A percentile compares a stretch with the other conserved stretches of the same genome.
These are phyloP conservation scores for Galerucella nymphaeae DNA, from an alignment of 2,888 invertebrate genomes.

Conservation along the genomic window DNA sequence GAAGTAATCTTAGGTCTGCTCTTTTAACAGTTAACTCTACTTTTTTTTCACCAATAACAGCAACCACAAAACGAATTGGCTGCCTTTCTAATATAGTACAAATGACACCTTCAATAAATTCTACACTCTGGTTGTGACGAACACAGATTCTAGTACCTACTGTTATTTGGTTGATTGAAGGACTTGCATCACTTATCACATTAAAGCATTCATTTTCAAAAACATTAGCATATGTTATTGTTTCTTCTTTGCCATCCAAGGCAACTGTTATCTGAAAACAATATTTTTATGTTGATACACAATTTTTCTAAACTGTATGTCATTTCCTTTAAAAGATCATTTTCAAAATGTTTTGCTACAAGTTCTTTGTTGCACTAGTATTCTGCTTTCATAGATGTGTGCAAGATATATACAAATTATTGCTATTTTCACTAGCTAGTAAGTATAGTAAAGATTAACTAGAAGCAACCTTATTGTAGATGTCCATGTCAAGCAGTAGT, in stretches of 20 bases:
- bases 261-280: slow-evolving; percentile 74
- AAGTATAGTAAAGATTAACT: too few species aligned
- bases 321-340: too few species aligned
- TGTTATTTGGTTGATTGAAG: slow-evolving; percentile 83
- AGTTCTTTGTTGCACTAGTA: too few species aligned
- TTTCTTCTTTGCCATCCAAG: slow-evolving; percentile 81
- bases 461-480: too few species aligned
- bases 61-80: slow-evolving; percentile 77
- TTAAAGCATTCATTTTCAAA: slow-evolving; percentile 84
- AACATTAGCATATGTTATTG: slow-evolving; percentile 80
- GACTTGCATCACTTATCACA: slow-evolving; percentile 93
- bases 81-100: slow-evolving; percentile 72
- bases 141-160: slow-evolving; percentile 86
- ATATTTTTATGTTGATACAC: slow-evolving; percentile 1
- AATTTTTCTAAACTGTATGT: neutral
- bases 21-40: slow-evolving; percentile 80
- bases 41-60: slow-evolving; percentile 66
- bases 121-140: slow-evolving; percentile 74
- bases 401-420: too few species aligned
- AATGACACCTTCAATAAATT: slow-evolving; percentile 89
- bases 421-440: too few species aligned
- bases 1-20: slow-evolving; percentile 88
- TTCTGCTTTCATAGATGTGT: too few species aligned
- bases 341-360: too few species aligned
- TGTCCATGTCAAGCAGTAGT: too few species aligned